Percentiles rank a stretch among this genome's conserved stretches.
These are phyloP conservation scores for Musca domestica DNA, from an alignment of 1,140 invertebrate species.

Conservation along the genomic window DNA sequence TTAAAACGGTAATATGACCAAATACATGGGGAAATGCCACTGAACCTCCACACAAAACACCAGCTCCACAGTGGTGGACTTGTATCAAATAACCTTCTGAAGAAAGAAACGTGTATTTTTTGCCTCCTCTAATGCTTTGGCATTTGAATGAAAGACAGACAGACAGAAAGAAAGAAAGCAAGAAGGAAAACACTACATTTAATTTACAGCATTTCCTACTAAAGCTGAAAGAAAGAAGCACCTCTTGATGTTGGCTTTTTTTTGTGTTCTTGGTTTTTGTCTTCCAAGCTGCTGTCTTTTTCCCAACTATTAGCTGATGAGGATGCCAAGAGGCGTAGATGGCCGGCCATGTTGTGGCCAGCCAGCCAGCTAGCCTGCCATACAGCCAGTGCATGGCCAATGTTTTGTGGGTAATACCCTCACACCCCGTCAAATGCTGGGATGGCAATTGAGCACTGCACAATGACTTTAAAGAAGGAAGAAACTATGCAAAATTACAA, in stretches of 20 bases:
- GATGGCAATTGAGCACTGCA: too few species aligned
- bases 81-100: conserved; percentile 20
- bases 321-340: too few species aligned
- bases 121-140: neutral
- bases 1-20: conserved; percentile 16
- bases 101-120: conserved; percentile 1
- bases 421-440: too few species aligned
- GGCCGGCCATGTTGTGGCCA: too few species aligned
- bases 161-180: neutral
- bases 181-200: conserved; percentile 3
- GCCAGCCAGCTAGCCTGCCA: too few species aligned
- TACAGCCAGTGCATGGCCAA: too few species aligned
- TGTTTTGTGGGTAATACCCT: too few species aligned
- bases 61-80: neutral
- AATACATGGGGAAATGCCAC: conserved; percentile 1
- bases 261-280: neutral
- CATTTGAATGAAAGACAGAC: conserved; percentile 3
- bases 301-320: neutral
- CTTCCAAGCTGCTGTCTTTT: neutral
- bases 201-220: conserved; percentile 19
- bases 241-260: neutral
- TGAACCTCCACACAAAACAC: neutral
- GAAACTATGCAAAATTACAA: neutral
- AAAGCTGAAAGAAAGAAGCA: neutral
- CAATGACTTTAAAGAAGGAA: neutral